Percentiles rank a stretch among this genome's conserved stretches.
These are phyloP conservation scores for Gymnoscopelus braueri DNA, from an alignment of 2,797 vertebrate genomes.

Conservation along the genomic window DNA sequence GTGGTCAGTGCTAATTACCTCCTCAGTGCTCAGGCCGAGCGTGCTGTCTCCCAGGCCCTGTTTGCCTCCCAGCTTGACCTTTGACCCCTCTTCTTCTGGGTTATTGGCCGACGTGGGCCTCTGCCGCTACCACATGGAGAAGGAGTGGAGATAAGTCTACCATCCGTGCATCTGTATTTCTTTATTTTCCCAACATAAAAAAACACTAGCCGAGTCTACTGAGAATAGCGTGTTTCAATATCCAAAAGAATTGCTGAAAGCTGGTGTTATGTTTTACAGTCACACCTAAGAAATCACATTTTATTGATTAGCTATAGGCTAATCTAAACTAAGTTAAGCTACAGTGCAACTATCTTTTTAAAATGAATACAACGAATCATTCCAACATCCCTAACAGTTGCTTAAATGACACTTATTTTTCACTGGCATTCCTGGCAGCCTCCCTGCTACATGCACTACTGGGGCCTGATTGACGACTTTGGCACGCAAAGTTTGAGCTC, in stretches of 20 bases:
- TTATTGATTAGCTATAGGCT: conserved; percentile 14
- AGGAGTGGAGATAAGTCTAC: conserved; percentile 11
- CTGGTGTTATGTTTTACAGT: not conserved
- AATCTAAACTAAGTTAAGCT: not conserved
- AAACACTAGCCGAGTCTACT: conserved; percentile 8
- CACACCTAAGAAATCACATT: conserved; percentile 12
- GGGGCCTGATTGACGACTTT: conserved; percentile 75
- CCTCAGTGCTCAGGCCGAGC: conserved; percentile 88
- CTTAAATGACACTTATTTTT: conserved; percentile 63
- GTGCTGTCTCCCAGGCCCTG: conserved; percentile 81
- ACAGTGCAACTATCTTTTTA: conserved; percentile 15
- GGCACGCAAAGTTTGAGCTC: conserved; percentile 62
- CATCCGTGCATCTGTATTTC: not conserved
- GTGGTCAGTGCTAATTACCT: conserved; percentile 78
- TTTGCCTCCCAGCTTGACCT: conserved; percentile 79
- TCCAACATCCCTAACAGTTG: conserved; percentile 32
- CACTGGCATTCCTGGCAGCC: conserved; percentile 57
- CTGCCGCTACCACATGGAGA: conserved; percentile 70
- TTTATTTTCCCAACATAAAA: conserved; percentile 2
- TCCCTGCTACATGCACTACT: conserved; percentile 45
- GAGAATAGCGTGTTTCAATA: conserved; percentile 9
- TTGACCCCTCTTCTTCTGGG: conserved; percentile 79
- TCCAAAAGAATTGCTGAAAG: conserved; percentile 1
- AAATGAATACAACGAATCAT: conserved; percentile 26
- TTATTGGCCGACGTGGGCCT: conserved; percentile 83